Evolutionary conservation across 2,113 vertebrate species (phyloP).

Genomic region (Hippocampus barbouri): DNA sequence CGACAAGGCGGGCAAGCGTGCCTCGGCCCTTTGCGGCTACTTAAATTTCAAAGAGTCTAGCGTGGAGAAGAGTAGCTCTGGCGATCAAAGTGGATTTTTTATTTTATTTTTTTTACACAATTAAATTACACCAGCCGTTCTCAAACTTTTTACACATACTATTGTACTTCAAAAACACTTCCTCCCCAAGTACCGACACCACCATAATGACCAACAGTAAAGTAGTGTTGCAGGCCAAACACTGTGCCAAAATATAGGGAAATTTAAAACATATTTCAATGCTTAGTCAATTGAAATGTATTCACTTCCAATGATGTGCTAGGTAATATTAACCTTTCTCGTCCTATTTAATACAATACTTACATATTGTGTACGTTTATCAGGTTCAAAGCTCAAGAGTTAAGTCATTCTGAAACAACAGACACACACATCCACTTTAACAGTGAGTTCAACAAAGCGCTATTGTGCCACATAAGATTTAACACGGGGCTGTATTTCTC

Average conservation of each 20-base stretch:
- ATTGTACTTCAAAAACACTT: not conserved
- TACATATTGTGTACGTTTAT: not conserved
- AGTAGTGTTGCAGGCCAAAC: not conserved
- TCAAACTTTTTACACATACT: not conserved
- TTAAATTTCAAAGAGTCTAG: not conserved
- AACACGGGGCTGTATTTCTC: not conserved
- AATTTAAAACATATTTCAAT: not conserved
- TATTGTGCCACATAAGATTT: conserved; percentile 41
- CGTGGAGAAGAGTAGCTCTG: not conserved
- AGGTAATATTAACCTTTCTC: not conserved
- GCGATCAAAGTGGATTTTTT: not conserved
- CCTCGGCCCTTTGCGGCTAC: conserved; percentile 5
- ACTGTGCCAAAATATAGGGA: not conserved
- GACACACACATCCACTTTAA: not conserved
- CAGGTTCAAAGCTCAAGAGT: conserved; percentile 1
- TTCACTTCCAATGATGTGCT: not conserved
- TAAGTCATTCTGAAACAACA: not conserved
- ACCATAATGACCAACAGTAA: not conserved
- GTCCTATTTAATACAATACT: not conserved
- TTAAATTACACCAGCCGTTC: not conserved
- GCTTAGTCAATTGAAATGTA: not conserved
- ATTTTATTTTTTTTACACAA: not conserved
- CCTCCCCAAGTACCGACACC: not conserved
- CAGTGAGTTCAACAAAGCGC: conserved; percentile 46
- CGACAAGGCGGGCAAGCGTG: conserved; percentile 3